Evolutionary conservation across 2,888 invertebrate species (phyloP).

Genomic region (Barypeithes pellucidus): DNA sequence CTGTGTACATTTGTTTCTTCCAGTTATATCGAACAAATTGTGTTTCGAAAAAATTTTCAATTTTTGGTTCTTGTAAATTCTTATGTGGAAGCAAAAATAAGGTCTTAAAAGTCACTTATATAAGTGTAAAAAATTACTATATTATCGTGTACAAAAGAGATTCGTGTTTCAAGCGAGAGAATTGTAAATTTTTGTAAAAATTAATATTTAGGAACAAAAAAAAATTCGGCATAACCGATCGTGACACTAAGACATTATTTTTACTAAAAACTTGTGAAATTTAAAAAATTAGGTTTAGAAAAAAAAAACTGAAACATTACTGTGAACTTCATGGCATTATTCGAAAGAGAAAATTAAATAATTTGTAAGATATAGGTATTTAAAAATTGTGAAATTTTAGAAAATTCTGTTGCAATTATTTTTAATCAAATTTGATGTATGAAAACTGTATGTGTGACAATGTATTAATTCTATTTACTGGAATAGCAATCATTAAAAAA

Average conservation of each 20-base stretch:
- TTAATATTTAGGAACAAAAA: constrained; percentile 37
- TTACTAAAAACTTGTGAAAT: constrained; percentile 39
- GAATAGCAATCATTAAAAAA: constrained; percentile 68
- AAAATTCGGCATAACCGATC: not conserved
- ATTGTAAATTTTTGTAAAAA: constrained; percentile 50
- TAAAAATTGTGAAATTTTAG: constrained; percentile 63
- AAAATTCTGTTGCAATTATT: constrained; percentile 65
- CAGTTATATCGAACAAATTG: constrained; percentile 21
- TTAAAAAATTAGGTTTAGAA: constrained; percentile 59
- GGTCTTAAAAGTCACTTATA: constrained; percentile 25
- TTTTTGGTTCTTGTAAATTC: constrained; percentile 17
- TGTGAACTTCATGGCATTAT: constrained; percentile 65
- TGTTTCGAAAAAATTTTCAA: constrained; percentile 23
- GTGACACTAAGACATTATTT: constrained; percentile 37
- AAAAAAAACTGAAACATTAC: constrained; percentile 59
- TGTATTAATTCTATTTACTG: constrained; percentile 67
- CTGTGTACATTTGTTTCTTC: constrained; percentile 23
- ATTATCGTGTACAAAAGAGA: constrained; percentile 37
- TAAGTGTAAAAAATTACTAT: constrained; percentile 18
- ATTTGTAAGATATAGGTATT: constrained; percentile 65
- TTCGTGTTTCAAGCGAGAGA: not conserved
- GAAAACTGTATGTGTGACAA: constrained; percentile 68
- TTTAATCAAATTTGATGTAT: constrained; percentile 67
- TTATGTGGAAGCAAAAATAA: constrained; percentile 32
- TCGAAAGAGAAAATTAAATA: constrained; percentile 59